These are phyloP conservation scores for Drosophila repleta DNA, from an alignment of 1,140 invertebrate genomes.

Conservation along the genomic window DNA sequence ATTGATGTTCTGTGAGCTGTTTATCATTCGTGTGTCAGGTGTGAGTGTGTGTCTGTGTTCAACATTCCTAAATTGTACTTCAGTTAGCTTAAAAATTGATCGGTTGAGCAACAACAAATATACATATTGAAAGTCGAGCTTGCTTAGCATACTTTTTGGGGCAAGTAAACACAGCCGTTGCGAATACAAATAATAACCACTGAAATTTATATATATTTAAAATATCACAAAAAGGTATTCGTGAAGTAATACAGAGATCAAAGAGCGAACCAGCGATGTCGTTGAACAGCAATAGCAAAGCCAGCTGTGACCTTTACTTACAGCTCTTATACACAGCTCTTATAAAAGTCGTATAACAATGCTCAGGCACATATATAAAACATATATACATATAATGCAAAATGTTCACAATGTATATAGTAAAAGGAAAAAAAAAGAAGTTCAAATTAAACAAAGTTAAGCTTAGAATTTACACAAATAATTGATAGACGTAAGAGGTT, in stretches of 20 bases:
- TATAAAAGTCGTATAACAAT: conserved; percentile 6
- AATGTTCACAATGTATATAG: conserved; percentile 9
- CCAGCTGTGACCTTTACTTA: conserved; percentile 39
- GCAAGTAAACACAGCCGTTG: not conserved
- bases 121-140: not conserved
- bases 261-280: conserved; percentile 2
- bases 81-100: not conserved
- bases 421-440: not conserved
- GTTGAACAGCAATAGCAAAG: not conserved
- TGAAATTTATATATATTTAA: too few species aligned
- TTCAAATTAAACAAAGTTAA: conserved; percentile 8
- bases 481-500: conserved; percentile 13
- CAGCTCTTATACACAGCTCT: conserved; percentile 29
- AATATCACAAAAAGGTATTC: too few species aligned
- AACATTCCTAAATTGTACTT: not conserved
- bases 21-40: not conserved
- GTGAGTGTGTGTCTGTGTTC: too few species aligned
- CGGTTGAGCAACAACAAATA: conserved; percentile 1
- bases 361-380: conserved; percentile 20
- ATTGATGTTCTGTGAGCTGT: not conserved
- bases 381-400: not conserved
- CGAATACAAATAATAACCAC: too few species aligned
- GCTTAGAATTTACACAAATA: not conserved
- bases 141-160: not conserved
- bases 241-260: too few species aligned